Base-by-base conservation (phyloP, 2,888 invertebrate genomes). In the Clistopyga incitator region DNA sequence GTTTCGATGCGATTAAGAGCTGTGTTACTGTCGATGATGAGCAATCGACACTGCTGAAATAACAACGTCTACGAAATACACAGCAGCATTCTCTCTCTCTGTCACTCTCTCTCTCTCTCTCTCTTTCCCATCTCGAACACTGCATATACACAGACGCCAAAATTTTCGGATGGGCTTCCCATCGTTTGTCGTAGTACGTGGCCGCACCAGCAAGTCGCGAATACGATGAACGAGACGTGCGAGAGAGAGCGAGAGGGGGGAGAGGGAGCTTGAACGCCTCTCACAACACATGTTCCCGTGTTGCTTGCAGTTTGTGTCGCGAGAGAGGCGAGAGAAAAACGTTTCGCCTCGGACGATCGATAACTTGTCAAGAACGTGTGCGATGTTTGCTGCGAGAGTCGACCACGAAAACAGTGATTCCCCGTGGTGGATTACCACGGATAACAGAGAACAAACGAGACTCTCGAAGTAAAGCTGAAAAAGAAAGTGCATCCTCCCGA, bases 221-320 rank as follows among this genome's bases (percentile, higher is more conserved):
- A 71, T 78, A 77, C 45, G 50, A 80, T 77, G 71, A 64, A 64
- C 78, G 56, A 67, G 23, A 81, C 71, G 64, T 68, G 82, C 56
- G 64, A 34, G 77, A 13, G 78, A 68, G 47, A 20, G 64, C 56
- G 64, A 70, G 52, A 72, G 34, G 52, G 38, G 50, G 61, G 71
- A 52, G 76, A 71, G 70, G 68, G 70, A 64, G 38, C 64, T 38
- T 18, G 64, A 64, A 42, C 54, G 47, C 45, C 45, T 75, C 59
- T 82, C 78, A 61, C 78, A 87, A 88, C 88, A 86, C 88, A 88
- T 82, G 77, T 78, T 88, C 90, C 93, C 81, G 77, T 76, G 78
- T 79, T 59, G 79, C 68, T 68, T 38, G 50, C 50, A 29, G 56
- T 79, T 56, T 56, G 42, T 25, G 70, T 72, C 25, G 59, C 65